Conservation (phyloP, 2,888 invertebrate genomes). For the Pyrocoelia pectoralis region DNA sequence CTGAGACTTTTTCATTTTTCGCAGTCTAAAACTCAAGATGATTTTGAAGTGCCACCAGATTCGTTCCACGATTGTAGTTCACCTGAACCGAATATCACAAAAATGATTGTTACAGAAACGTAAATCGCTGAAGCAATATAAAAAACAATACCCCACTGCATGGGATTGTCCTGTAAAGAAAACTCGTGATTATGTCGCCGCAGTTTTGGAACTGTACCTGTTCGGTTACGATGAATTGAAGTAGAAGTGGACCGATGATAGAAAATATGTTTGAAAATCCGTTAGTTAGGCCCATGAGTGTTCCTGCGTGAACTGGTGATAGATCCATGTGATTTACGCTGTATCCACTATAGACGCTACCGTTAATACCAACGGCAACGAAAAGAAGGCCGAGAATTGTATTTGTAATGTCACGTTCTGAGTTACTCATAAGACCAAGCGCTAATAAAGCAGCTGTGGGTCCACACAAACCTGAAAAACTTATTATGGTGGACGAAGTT, state of each 20-base stretch:
- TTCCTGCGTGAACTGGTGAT: conserved; percentile 84
- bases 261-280: conserved; percentile 80
- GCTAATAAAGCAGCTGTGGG: conserved; percentile 74
- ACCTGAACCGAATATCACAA: conserved; percentile 72
- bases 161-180: conserved; percentile 64
- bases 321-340: conserved; percentile 85
- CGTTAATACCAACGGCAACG: conserved; percentile 77
- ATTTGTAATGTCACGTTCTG: conserved; percentile 66
- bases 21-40: too few species aligned
- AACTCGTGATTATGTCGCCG: too few species aligned
- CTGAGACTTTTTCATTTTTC: too few species aligned
- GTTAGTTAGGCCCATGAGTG: conserved; percentile 87
- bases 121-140: conserved; percentile 76
- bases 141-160: conserved; percentile 79
- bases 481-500: background rate
- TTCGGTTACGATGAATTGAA: conserved; percentile 73
- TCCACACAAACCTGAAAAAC: conserved; percentile 67
- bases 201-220: conserved; percentile 69
- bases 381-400: conserved; percentile 71
- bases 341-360: conserved; percentile 78
- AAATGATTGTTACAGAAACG: conserved; percentile 73
- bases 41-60: too few species aligned
- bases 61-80: conserved; percentile 75
- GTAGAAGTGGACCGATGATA: conserved; percentile 78
- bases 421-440: conserved; percentile 64